Conservation (phyloP, 1,140 invertebrate genomes). For the Galendromus occidentalis region DNA sequence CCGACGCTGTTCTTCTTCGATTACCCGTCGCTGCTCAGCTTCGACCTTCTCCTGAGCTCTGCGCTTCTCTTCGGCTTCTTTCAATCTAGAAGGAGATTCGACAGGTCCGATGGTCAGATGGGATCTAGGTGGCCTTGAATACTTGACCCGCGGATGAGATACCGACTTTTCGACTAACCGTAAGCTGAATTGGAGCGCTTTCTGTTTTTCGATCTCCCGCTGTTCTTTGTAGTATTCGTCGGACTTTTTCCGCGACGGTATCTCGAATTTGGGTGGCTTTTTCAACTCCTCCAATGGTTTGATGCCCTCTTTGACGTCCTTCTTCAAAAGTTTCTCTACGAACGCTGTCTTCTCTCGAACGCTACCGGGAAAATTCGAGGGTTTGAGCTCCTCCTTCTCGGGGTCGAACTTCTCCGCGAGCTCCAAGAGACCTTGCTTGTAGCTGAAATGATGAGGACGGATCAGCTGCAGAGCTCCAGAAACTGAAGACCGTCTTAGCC, state of each 20-base stretch:
- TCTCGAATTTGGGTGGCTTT: constrained; percentile 5
- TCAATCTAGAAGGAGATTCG: background rate
- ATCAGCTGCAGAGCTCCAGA: background rate
- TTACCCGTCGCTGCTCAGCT: background rate
- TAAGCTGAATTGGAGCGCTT: background rate
- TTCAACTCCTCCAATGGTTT: constrained; percentile 3
- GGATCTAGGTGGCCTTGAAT: background rate
- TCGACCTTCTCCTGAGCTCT: background rate
- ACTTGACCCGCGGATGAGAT: no score
- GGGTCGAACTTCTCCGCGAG: background rate
- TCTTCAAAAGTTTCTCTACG: constrained; percentile 3
- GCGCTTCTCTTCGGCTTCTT: background rate
- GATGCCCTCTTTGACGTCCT: background rate
- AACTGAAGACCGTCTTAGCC: background rate
- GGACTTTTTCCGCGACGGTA: constrained; percentile 3
- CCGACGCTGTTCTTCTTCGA: background rate
- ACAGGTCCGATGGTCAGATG: background rate
- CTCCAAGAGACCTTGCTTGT: background rate
- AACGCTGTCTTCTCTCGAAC: constrained; percentile 1
- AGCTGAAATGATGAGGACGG: background rate
- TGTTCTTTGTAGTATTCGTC: background rate
- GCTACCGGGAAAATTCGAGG: background rate
- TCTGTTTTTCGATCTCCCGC: background rate
- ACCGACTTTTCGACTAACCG: background rate
- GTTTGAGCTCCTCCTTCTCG: background rate